Percentiles rank a stretch among this genome's conserved stretches.
phyloP scores from a whole-genome alignment of 1,140 invertebrate species.

The Cydia splendana region DNA sequence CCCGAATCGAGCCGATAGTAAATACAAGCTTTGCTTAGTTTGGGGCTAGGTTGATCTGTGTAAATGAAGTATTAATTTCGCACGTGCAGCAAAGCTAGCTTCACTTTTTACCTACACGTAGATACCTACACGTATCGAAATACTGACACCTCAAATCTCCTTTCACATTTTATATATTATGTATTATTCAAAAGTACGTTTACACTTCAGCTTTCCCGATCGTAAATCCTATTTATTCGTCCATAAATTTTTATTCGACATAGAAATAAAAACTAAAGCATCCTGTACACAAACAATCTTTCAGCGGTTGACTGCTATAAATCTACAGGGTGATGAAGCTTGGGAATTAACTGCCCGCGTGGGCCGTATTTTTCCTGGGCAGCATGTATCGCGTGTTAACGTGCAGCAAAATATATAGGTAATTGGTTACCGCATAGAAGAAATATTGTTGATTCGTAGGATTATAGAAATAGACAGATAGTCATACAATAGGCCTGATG shows the following conservation, averaged over 20 bases:
- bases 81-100: too few relatives aligned
- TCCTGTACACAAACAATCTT: slow-evolving; percentile 19
- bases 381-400: slow-evolving; percentile 26
- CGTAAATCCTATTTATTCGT: background rate
- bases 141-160: too few relatives aligned
- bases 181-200: too few relatives aligned
- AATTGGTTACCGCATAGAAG: background rate
- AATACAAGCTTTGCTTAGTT: too few relatives aligned
- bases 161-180: too few relatives aligned
- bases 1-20: too few relatives aligned
- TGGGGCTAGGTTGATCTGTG: too few relatives aligned
- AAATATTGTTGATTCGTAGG: background rate
- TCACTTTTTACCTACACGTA: too few relatives aligned
- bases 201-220: background rate
- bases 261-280: slow-evolving; percentile 21
- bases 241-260: background rate
- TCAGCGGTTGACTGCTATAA: slow-evolving; percentile 17
- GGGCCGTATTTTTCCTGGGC: slow-evolving; percentile 16
- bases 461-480: background rate
- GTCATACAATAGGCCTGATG: too few relatives aligned
- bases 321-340: slow-evolving; percentile 29
- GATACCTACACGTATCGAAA: too few relatives aligned
- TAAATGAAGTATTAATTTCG: too few relatives aligned
- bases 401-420: background rate
- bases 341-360: slow-evolving; percentile 25